Evolutionary conservation across 2,797 vertebrate genomes (phyloP).

Genomic region (Schizopygopsis malacanthus): DNA sequence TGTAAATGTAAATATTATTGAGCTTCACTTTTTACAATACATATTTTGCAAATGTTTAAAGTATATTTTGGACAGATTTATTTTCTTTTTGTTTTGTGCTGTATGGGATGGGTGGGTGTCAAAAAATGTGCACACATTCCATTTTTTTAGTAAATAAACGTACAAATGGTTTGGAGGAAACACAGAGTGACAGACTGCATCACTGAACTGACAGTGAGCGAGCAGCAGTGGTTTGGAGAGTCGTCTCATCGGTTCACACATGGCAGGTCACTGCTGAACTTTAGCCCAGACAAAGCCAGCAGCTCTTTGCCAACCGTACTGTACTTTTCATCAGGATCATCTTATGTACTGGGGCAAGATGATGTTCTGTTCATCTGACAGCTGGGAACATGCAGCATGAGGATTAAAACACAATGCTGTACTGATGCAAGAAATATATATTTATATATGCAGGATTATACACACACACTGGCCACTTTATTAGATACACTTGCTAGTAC

Average conservation of each 20-base stretch:
- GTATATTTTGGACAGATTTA: neutral
- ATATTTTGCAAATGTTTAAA: neutral
- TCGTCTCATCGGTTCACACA: neutral
- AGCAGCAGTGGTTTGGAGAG: neutral
- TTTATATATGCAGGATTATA: neutral
- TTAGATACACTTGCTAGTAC: no score
- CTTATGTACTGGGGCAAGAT: neutral
- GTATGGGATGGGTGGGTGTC: neutral
- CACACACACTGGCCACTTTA: no score
- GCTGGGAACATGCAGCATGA: neutral
- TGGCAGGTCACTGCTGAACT: constrained; percentile 20
- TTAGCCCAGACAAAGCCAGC: constrained; percentile 1
- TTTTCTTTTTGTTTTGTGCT: neutral
- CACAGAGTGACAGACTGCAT: neutral
- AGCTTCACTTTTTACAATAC: neutral
- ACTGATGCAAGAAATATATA: constrained; percentile 17
- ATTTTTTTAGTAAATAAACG: neutral
- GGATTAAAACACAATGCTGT: neutral
- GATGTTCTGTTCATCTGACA: constrained; percentile 29
- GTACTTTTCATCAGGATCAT: constrained; percentile 2
- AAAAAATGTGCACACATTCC: neutral
- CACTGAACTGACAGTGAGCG: neutral
- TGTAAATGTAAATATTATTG: no score
- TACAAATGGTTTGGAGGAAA: neutral
- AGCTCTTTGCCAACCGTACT: constrained; percentile 5